Percentiles rank a stretch among this genome's conserved stretches.
phyloP scores from a whole-genome alignment of 2,888 invertebrate species.

The Brassicogethes aeneus region DNA sequence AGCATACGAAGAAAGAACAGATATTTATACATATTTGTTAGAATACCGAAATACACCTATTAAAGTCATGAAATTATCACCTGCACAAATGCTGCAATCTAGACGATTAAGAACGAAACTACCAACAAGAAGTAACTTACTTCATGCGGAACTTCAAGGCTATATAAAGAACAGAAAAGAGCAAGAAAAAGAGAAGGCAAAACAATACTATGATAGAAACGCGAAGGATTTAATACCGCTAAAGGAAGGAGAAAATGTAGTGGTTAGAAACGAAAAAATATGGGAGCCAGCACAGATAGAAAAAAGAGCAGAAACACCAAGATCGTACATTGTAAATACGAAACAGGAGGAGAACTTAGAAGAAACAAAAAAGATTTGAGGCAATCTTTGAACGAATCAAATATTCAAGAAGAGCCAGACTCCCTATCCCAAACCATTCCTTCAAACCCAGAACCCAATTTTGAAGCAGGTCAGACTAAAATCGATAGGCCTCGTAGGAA shows the following conservation, averaged over 20 bases:
- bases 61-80: conserved; percentile 1
- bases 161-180: background rate
- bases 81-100: background rate
- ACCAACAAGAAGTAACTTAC: background rate
- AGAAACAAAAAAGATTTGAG: background rate
- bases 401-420: no score
- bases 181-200: background rate
- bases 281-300: background rate
- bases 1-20: background rate
- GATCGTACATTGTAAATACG: background rate
- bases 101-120: background rate
- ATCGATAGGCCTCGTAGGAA: no score
- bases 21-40: background rate
- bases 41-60: conserved; percentile 4
- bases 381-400: background rate
- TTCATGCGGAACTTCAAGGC: background rate
- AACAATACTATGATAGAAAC: background rate
- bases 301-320: background rate
- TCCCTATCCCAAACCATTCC: no score
- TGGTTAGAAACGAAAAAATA: background rate
- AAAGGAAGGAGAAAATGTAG: background rate
- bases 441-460: no score
- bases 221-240: background rate
- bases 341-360: background rate
- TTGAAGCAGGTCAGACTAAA: no score